Conservation (phyloP, 2,888 invertebrate genomes). For the Fabriciana adippe region DNA sequence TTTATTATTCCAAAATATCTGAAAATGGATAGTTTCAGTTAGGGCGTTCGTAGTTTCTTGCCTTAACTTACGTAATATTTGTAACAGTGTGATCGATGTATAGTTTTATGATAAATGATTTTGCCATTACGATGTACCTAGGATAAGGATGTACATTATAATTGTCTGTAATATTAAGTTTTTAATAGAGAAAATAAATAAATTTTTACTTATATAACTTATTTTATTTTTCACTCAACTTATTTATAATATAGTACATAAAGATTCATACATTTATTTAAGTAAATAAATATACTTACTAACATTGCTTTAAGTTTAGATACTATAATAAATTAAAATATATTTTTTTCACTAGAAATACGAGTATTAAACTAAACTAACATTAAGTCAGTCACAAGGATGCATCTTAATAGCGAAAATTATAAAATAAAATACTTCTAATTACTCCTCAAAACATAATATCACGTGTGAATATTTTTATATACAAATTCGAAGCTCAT, state of each 20-base stretch:
- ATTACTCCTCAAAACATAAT: background rate
- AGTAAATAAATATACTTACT: background rate
- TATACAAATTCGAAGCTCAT: constrained; percentile 50
- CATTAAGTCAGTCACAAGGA: constrained; percentile 4
- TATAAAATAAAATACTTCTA: background rate
- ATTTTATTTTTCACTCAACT: constrained; percentile 31
- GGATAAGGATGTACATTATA: constrained; percentile 80
- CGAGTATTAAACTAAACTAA: background rate
- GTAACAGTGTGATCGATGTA: constrained; percentile 63
- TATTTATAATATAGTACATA: background rate
- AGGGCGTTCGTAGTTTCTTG: constrained; percentile 48
- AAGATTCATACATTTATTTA: background rate
- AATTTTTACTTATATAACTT: constrained; percentile 43
- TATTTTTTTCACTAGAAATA: background rate
- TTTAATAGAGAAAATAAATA: constrained; percentile 74
- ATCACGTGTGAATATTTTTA: constrained; percentile 61
- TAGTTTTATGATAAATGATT: constrained; percentile 63
- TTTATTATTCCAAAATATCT: too few relatives aligned
- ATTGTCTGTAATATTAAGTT: constrained; percentile 76
- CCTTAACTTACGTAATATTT: constrained; percentile 71
- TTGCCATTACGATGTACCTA: constrained; percentile 81
- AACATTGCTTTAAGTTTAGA: too few relatives aligned
- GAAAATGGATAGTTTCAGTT: background rate
- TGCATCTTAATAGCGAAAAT: background rate
- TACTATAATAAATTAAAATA: too few relatives aligned